phyloP scores from a whole-genome alignment of 2,888 invertebrate species.

The Lottia gigantea region DNA sequence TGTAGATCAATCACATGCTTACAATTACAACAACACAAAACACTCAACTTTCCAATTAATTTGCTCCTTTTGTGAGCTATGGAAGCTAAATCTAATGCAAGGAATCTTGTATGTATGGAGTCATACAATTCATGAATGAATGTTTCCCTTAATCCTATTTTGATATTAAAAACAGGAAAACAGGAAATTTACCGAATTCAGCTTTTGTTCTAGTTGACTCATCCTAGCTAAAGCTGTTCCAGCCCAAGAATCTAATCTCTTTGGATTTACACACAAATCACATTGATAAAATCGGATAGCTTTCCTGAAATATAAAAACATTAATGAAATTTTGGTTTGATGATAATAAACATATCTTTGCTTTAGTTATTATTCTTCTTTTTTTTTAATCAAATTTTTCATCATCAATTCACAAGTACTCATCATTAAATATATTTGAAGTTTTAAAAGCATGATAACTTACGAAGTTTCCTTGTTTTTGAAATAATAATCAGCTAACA shows the following conservation, averaged over 20 bases:
- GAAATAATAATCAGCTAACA: constrained; percentile 93
- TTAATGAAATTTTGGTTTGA: neutral
- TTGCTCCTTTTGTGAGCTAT: neutral
- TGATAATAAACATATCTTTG: too few relatives aligned
- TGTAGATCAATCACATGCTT: too few relatives aligned
- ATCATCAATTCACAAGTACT: too few relatives aligned
- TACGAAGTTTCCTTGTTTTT: constrained; percentile 81
- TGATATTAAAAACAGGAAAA: too few relatives aligned
- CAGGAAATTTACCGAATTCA: constrained; percentile 76
- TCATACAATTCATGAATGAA: too few relatives aligned
- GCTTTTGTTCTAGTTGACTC: constrained; percentile 80
- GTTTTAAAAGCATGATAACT: constrained; percentile 31
- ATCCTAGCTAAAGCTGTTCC: constrained; percentile 79
- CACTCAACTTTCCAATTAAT: too few relatives aligned
- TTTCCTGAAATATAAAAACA: constrained; percentile 64
- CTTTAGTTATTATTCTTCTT: too few relatives aligned
- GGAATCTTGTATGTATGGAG: neutral
- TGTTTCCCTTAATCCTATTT: too few relatives aligned
- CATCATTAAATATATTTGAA: too few relatives aligned
- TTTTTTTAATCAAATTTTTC: too few relatives aligned
- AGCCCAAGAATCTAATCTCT: constrained; percentile 92
- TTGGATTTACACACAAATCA: constrained; percentile 83
- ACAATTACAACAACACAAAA: too few relatives aligned
- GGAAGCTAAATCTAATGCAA: neutral
- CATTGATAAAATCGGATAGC: constrained; percentile 85